These are phyloP conservation scores for Ailurus styani DNA, from an alignment of 2,113 vertebrate species.

Conservation along the genomic window DNA sequence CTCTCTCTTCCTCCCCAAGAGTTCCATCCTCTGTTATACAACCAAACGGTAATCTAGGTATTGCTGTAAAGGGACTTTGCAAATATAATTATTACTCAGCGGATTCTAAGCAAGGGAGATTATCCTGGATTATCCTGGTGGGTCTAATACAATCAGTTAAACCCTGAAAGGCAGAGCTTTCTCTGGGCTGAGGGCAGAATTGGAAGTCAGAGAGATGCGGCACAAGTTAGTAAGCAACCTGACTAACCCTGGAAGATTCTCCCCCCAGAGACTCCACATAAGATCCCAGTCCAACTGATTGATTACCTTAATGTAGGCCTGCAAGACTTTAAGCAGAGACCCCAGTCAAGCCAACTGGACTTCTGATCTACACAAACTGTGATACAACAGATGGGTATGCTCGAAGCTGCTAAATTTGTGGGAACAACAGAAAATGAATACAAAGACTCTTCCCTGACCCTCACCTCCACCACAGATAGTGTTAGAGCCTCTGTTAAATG, in stretches of 20 bases:
- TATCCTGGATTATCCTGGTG: not conserved
- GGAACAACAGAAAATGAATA: conserved; percentile 34
- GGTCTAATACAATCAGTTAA: conserved; percentile 28
- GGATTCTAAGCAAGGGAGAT: conserved; percentile 25
- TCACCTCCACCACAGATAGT: not conserved
- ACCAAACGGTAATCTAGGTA: conserved; percentile 15
- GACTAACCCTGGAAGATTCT: not conserved
- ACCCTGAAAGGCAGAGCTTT: conserved; percentile 22
- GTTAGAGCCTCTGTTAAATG: not conserved
- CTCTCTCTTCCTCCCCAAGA: not conserved
- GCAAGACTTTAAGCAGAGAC: not conserved
- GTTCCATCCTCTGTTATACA: not conserved
- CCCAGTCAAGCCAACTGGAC: not conserved
- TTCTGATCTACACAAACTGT: not conserved
- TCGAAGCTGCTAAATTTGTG: conserved; percentile 11
- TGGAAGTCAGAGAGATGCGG: not conserved
- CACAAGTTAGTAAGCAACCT: not conserved
- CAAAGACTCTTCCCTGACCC: not conserved
- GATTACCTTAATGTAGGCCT: not conserved
- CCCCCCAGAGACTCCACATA: not conserved
- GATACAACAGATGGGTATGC: not conserved
- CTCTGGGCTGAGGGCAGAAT: not conserved
- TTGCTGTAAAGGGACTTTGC: not conserved
- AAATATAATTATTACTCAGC: conserved; percentile 9
- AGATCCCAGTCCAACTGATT: not conserved